Evolutionary conservation across 2,113 vertebrate genomes (phyloP), one percentile per base, ranked within the genome.

Genomic region (Thunnus thynnus): DNA sequence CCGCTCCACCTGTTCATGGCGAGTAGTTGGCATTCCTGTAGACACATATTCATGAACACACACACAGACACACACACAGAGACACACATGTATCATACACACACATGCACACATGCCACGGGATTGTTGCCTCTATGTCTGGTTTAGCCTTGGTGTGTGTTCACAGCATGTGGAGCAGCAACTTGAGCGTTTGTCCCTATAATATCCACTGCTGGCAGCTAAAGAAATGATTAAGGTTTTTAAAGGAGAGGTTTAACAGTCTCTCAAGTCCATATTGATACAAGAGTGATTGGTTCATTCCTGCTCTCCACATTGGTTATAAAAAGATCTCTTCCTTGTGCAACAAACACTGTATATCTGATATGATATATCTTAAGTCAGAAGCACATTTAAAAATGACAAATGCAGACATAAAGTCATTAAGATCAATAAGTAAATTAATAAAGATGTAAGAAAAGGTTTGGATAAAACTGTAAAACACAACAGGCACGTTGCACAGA

Each of bases 1-100:
- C 86, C 11, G 0, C 50, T 57, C 71, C 89, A 91, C 85, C 89
- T 89, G 89, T 83, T 84, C 54, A 6, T 8, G 66, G 22, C 2
- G 10, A 79, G 54, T 71, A 74, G 82, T 58, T 82, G 83, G 74
- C 73, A 56, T 82, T 79, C 78, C 22, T 58, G 41, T 4, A 44
- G 18, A 75, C 62, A 58, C 55, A 61, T 18, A 14, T 67, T 25
- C 25, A 18, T 47, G 20, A 79, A 56, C 36, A 67, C 72, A 55
- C 78, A 66, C 61, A 58, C 32, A n/a, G n/a, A n/a, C n/a, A 36
- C 22, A 18, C n/a, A 25, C n/a, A 56, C 18, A 50, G 50, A 27
- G 27, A 55, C 51, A 44, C 25, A 61, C 22, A 75, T 47, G 18
- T 32, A 44, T 30, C 27, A 30, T 30, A 30, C 27, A 30, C 27